Evolutionary conservation across 2,797 vertebrate genomes (phyloP).

Genomic region (Poliocrania exsul): DNA sequence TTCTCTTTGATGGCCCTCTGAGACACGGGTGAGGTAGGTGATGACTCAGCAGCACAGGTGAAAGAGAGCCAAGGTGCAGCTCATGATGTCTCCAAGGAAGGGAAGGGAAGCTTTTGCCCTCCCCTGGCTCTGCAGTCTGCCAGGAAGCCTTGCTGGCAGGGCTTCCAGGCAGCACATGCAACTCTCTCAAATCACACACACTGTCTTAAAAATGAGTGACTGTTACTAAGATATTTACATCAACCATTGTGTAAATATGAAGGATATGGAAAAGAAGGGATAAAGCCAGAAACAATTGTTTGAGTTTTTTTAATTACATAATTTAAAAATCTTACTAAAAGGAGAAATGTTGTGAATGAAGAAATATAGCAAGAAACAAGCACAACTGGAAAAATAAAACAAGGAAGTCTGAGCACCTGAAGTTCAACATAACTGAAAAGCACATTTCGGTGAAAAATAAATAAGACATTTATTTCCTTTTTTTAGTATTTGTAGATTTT

Average conservation of each 20-base stretch:
- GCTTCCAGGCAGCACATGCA: neutral
- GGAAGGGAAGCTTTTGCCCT: neutral
- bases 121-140: neutral
- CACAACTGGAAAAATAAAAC: neutral
- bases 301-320: neutral
- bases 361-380: neutral
- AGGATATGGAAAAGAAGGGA: neutral
- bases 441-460: neutral
- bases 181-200: accelerated
- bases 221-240: neutral
- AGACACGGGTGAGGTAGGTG: neutral
- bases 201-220: accelerated
- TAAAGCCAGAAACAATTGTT: neutral
- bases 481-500: neutral
- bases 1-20: neutral
- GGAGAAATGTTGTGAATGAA: neutral
- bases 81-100: neutral
- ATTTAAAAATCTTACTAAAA: neutral
- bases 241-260: neutral
- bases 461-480: neutral
- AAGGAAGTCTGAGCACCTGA: neutral
- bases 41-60: neutral
- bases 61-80: neutral
- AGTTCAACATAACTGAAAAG: neutral
- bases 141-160: neutral